Evolutionary conservation across 2,797 vertebrate species (phyloP).

Genomic region (Rhabdophis nuchalis): DNA sequence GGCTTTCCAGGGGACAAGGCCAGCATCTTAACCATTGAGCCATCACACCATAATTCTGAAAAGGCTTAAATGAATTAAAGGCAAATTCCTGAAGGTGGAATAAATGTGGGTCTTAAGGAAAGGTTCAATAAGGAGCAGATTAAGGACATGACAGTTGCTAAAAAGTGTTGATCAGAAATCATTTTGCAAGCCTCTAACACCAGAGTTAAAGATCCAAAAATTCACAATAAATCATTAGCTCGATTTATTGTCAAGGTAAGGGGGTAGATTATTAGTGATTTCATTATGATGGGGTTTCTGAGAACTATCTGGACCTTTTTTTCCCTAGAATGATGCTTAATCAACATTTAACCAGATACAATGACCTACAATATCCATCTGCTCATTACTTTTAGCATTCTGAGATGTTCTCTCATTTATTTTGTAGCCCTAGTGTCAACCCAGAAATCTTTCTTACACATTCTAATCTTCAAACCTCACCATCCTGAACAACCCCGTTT

Average conservation of each 20-base stretch:
- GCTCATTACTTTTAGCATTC: neutral
- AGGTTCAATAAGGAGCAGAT: too few species aligned
- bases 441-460: neutral
- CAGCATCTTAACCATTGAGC: neutral
- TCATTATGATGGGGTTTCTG: neutral
- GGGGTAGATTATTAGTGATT: neutral
- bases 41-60: neutral
- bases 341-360: neutral
- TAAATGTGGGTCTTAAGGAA: neutral
- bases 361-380: neutral
- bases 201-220: neutral
- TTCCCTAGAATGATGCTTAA: neutral
- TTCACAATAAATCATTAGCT: neutral
- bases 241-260: neutral
- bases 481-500: neutral
- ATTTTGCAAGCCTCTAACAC: neutral
- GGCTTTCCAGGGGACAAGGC: neutral
- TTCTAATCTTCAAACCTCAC: neutral
- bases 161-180: neutral
- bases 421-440: neutral
- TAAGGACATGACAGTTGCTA: neutral
- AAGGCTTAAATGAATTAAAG: neutral
- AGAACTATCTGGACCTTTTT: neutral
- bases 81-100: neutral
- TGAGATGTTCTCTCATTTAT: neutral